Evolutionary conservation across 1,140 invertebrate species (phyloP), one percentile per base, ranked within the genome.

Genomic region (Aphelenchoides fujianensis): DNA sequence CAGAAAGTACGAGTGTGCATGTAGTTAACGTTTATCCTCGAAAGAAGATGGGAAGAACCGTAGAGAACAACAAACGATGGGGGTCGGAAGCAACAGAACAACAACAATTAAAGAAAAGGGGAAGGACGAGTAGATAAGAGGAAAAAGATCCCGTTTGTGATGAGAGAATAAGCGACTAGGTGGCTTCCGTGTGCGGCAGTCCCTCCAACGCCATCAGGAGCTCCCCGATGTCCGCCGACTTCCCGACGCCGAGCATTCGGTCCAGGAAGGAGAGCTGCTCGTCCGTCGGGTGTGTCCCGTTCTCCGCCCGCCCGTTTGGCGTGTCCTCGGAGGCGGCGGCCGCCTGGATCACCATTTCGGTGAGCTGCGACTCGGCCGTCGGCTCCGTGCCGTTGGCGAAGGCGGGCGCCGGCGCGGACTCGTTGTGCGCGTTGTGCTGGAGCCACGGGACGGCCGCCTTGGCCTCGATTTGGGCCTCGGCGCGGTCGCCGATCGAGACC

Each of bases 381-480:
- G 23, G 23, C 41, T 48, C 41, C 12, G 12, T 48, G 12, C 41
- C 41, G 23, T 48, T 48, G 12, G 23, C 23, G 41, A 48, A 23
- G 12, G 12, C 12, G 66, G 66, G 23, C 5, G 68, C 19, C 19
- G 68, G 1, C 1, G 66, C 34, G 30, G 30, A n/a, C 16, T 35
- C 34, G 5, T 70, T 70, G 16, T 70, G 41, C 53, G 66, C 36
- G 31, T 16, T 23, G 23, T 70, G 34, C 32, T 80, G 70, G 5
- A 78, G 48, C 76, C 76, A 78, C 1, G 76, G 76, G 53, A 78
- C 77, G 31, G 68, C 78, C n/a, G 62, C 62, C 30, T 78, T 78
- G 5, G 69, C 23, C 37, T 75, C 74, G 34, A 63, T 55, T 52
- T 57, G 34, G 19, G 27, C 73, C 28, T 63, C 54, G 5, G 37